phyloP scores from a whole-genome alignment of 1,140 invertebrate genomes.

The Drosophila kikkawai region DNA sequence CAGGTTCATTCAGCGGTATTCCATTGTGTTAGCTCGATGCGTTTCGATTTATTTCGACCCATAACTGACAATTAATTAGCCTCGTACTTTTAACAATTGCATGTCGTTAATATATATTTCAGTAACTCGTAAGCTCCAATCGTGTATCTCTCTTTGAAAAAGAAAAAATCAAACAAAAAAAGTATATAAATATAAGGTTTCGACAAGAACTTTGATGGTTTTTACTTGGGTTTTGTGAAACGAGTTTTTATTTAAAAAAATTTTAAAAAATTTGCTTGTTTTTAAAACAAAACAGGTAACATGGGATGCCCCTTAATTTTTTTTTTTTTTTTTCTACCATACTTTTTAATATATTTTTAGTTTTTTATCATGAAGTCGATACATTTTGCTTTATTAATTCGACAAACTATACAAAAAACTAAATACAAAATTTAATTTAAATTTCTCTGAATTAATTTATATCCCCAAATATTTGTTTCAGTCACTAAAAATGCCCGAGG shows the following conservation, averaged over 20 bases:
- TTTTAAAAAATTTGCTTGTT: too few species aligned
- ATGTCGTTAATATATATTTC: conserved; percentile 81
- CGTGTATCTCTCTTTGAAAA: conserved; percentile 82
- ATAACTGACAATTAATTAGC: conserved; percentile 76
- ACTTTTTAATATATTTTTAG: too few species aligned
- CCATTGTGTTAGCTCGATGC: conserved; percentile 60
- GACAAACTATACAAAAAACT: too few species aligned
- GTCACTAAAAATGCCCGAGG: conserved; percentile 55
- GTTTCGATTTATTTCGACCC: conserved; percentile 47
- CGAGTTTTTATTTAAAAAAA: not conserved
- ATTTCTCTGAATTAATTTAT: not conserved
- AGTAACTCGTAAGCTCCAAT: conserved; percentile 77
- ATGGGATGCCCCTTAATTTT: too few species aligned
- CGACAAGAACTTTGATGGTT: conserved; percentile 49
- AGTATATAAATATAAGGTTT: conserved; percentile 78
- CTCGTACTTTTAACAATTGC: conserved; percentile 66
- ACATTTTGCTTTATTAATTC: too few species aligned
- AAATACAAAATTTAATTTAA: not conserved
- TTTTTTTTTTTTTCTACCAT: too few species aligned
- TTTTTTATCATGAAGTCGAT: too few species aligned
- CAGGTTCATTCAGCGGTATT: conserved; percentile 60
- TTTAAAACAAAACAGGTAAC: too few species aligned
- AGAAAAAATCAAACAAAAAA: conserved; percentile 73
- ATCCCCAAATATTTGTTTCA: not conserved
- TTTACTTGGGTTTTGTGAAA: not conserved